Percentiles rank a stretch among this genome's conserved stretches.
Evolutionary conservation across 2,888 invertebrate genomes (phyloP).

Genomic region (Mythimna vitellina): DNA sequence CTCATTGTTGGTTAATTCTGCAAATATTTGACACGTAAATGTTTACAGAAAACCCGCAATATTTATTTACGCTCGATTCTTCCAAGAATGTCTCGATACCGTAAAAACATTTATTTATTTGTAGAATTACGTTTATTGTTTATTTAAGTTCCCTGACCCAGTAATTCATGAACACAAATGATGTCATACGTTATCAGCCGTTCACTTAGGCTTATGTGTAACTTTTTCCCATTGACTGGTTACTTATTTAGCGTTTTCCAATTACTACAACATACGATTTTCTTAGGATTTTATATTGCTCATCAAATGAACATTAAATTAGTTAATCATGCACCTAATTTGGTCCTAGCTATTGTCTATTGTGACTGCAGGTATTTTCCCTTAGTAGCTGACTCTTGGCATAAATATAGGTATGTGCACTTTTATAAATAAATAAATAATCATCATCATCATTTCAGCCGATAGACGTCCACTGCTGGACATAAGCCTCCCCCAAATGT

Average conservation of each 20-base stretch:
- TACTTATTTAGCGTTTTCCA: not conserved
- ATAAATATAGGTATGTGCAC: too few species aligned
- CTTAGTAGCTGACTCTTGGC: not conserved
- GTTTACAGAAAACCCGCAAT: slow-evolving; percentile 49
- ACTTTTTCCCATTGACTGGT: slow-evolving; percentile 24
- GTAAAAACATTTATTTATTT: slow-evolving; percentile 29
- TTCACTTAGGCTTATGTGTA: slow-evolving; percentile 9
- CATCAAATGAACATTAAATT: not conserved
- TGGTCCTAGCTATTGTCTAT: not conserved
- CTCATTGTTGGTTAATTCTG: slow-evolving; percentile 29
- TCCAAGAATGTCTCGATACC: slow-evolving; percentile 33
- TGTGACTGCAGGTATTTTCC: slow-evolving; percentile 4
- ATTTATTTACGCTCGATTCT: slow-evolving; percentile 54
- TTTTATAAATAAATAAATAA: too few species aligned
- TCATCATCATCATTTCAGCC: too few species aligned
- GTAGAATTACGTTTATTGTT: slow-evolving; percentile 36
- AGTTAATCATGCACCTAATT: slow-evolving; percentile 2
- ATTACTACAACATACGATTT: slow-evolving; percentile 14
- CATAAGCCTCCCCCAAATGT: too few species aligned
- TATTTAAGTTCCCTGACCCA: slow-evolving; percentile 53
- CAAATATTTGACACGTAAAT: slow-evolving; percentile 45
- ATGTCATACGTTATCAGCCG: slow-evolving; percentile 44
- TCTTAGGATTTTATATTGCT: slow-evolving; percentile 20
- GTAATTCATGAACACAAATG: slow-evolving; percentile 41
- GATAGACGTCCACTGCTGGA: too few species aligned